Evolutionary conservation across 1,140 invertebrate genomes (phyloP).

Genomic region (Aphis craccivora): DNA sequence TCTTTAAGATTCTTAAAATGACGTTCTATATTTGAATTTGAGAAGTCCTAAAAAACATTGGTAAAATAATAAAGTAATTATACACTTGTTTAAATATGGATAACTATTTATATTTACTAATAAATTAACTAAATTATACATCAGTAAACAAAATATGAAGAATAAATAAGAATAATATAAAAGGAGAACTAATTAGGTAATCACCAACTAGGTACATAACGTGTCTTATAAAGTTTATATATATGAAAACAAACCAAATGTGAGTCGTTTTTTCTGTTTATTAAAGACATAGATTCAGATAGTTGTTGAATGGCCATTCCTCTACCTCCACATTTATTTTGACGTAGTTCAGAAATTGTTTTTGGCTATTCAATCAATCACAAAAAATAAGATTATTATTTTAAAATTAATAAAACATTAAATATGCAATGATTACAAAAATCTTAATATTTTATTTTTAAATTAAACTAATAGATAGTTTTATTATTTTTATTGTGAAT

Average conservation of each 20-base stretch:
- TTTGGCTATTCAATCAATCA: background rate
- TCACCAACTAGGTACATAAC: too few relatives aligned
- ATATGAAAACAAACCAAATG: background rate
- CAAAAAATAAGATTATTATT: background rate
- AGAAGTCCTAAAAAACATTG: background rate
- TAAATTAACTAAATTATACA: too few relatives aligned
- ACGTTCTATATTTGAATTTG: background rate
- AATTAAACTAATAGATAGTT: background rate
- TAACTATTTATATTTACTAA: background rate
- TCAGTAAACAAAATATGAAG: too few relatives aligned
- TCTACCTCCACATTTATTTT: background rate
- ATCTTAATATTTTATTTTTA: background rate
- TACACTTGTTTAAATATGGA: background rate
- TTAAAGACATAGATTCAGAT: background rate
- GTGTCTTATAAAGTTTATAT: background rate
- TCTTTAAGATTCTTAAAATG: background rate
- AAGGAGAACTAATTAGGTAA: too few relatives aligned
- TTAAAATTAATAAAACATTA: background rate
- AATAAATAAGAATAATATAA: too few relatives aligned
- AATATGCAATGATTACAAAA: background rate
- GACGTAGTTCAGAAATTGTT: background rate
- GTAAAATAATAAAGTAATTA: background rate
- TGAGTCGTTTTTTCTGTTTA: background rate
- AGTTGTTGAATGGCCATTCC: constrained; percentile 15
- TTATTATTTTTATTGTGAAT: background rate